Evolutionary conservation across 2,888 invertebrate species (phyloP), one percentile per base, ranked within the genome.

Genomic region (Phaonia tiefii): DNA sequence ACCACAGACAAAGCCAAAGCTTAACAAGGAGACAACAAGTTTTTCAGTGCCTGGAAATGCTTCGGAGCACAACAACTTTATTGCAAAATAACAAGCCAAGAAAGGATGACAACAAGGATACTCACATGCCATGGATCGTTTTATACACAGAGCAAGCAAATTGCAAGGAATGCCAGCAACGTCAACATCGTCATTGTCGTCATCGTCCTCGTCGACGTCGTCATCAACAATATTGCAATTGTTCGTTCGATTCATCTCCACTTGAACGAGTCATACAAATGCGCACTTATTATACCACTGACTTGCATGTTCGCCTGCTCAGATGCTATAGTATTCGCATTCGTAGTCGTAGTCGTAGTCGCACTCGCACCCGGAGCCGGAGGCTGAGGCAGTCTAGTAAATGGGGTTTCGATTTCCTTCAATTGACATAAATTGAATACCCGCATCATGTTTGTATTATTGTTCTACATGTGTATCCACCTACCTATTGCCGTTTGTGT

Each of bases 171-270:
- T 31, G 60, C 2, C 60, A 60, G 17, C 39, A 17, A 22, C 39
- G 22, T 39, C 37, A 15, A 63, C 60, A n/a, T 11, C 37, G 37
- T 31, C 70, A 7, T 10, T 26, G n/a, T n/a, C 37, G 15, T 37
- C 37, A 13, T 39, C 60, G 5, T 11, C 37, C 15, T 37, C 70
- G 1, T 10, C 42, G 17, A 63, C 66, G 60, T 60, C 51, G 58
- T 76, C 82, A 65, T 66, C 60, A 46, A 79, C 73, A 74, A 70
- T 46, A 70, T 60, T 79, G 79, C 73, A 70, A 84, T 86, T 85
- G 88, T 86, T 85, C 4, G 87, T 88, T 88, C 89, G 86, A 88
- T 87, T 86, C 85, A 87, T 88, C 88, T 88, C 86, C 88, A 88
- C 88, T 88, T 87, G 86, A 88, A 85, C 86, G 87, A 87, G 83